Base-by-base conservation (phyloP, 2,797 vertebrate species). In the Scarus forsteni region DNA sequence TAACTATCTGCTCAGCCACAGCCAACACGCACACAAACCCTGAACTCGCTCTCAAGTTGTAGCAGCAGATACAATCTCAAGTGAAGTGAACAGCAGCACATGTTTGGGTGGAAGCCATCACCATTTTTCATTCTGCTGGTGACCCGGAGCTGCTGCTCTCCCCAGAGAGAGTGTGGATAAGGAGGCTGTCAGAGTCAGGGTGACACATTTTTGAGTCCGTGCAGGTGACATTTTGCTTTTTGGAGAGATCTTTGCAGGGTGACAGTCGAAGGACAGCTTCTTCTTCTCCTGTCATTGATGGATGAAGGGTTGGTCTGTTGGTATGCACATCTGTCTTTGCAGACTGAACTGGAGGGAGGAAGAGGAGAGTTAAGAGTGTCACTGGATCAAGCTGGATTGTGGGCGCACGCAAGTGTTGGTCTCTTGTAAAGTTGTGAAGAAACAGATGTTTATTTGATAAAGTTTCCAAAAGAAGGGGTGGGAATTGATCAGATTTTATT, bases 261-360 rank as follows among this genome's bases (percentile, higher is more conserved):
- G 76, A 78, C 46, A 62, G 75, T 70, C 57, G 57, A 76, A 77
- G 69, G 70, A 76, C 53, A 57, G 52, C 16, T n/a, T 75, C 53
- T 61, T 73, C 60, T 51, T 53, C 62, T 52, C 48, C 34, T 52
- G 51, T 11, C 2, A 56, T 18, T 83, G 85, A 90, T 81, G 80
- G 85, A 89, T 89, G 81, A 82, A 77, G 70, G 58, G 61, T 77
- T 48, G 66, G 80, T 48, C 73, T 81, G 70, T 88, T 83, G 85
- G 73, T 78, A 7, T 38, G 48, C 80, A 88, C 85, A 86, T 89
- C 79, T 86, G 87, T 88, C 84, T 91, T 83, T 54, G 58, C n/a
- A 55, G 79, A 85, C 79, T 51, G 67, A 74, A 70, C 8, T 27
- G 7, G 36, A 75, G 50, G 42, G 56, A 52, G 43, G 63, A 60